Percentiles rank a stretch among this genome's conserved stretches.
These are phyloP conservation scores for Melanogrammus aeglefinus DNA, from an alignment of 2,797 vertebrate species.

Conservation along the genomic window DNA sequence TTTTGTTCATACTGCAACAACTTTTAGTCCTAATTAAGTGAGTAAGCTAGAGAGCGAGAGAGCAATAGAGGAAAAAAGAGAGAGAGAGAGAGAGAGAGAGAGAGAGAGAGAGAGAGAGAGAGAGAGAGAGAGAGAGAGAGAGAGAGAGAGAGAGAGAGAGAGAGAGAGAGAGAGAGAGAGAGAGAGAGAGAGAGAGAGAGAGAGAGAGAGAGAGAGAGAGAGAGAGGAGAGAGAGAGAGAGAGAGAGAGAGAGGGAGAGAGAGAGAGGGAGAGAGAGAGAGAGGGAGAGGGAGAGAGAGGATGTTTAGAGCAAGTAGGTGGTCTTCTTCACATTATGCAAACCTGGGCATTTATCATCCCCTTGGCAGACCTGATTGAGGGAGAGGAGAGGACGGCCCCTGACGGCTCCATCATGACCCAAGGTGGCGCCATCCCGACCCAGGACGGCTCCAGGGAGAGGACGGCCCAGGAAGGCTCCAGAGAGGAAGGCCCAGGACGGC, in stretches of 20 bases:
- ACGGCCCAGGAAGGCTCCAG: not conserved
- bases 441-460: not conserved
- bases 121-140: no score
- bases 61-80: not conserved
- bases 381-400: conserved; percentile 31
- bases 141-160: no score
- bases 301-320: not conserved
- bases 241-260: no score
- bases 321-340: conserved; percentile 29
- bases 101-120: not conserved
- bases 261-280: no score
- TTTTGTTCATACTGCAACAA: not conserved
- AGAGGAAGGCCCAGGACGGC: no score
- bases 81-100: no score
- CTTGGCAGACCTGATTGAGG: conserved; percentile 29
- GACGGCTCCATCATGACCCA: conserved; percentile 21
- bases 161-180: no score
- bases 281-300: not conserved
- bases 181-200: no score
- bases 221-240: no score
- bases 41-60: not conserved
- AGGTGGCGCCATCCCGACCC: no score
- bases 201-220: not conserved
- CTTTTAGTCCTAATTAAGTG: not conserved
- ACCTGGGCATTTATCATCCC: conserved; percentile 23